phyloP scores from a whole-genome alignment of 92 coral and sea anemone genomes.

The Paragorgia papillata region DNA sequence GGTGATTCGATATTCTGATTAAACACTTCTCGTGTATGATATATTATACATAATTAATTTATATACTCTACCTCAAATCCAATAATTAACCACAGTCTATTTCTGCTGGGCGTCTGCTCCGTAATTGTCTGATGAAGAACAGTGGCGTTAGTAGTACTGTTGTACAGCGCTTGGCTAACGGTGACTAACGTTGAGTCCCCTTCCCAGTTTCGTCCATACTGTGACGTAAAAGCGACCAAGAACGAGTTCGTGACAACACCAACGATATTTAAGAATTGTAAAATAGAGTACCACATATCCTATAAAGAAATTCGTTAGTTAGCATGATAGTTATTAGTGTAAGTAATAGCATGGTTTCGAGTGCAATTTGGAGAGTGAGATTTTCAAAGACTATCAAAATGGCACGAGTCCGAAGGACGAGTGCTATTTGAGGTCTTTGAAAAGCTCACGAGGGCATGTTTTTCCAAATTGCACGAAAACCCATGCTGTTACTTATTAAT shows the following conservation, averaged over 20 bases:
- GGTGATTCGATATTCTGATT: too few species aligned
- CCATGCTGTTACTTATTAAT: too few species aligned
- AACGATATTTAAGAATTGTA: conserved; percentile 87
- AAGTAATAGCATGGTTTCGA: too few species aligned
- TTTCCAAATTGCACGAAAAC: too few species aligned
- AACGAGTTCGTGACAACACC: conserved; percentile 96
- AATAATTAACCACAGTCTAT: conserved; percentile 84
- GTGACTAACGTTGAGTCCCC: conserved; percentile 54
- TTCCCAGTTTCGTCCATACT: conserved; percentile 90
- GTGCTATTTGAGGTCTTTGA: too few species aligned
- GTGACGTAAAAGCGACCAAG: conserved; percentile 92
- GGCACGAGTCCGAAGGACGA: too few species aligned
- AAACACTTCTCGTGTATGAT: too few species aligned
- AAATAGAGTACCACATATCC: conserved; percentile 97
- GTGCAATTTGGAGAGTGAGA: too few species aligned
- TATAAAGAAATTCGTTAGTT: conserved; percentile 3
- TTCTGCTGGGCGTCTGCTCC: conserved; percentile 59
- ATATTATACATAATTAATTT: too few species aligned
- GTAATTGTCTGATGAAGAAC: conserved; percentile 56
- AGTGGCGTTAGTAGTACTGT: conserved; percentile 72
- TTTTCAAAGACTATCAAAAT: too few species aligned
- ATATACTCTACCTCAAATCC: conserved; percentile 74
- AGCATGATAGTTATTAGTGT: too few species aligned
- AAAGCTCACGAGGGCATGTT: too few species aligned
- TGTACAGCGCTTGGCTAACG: conserved; percentile 54